Base-by-base conservation (phyloP, 2,113 vertebrate genomes). In the Cavia aperea region DNA sequence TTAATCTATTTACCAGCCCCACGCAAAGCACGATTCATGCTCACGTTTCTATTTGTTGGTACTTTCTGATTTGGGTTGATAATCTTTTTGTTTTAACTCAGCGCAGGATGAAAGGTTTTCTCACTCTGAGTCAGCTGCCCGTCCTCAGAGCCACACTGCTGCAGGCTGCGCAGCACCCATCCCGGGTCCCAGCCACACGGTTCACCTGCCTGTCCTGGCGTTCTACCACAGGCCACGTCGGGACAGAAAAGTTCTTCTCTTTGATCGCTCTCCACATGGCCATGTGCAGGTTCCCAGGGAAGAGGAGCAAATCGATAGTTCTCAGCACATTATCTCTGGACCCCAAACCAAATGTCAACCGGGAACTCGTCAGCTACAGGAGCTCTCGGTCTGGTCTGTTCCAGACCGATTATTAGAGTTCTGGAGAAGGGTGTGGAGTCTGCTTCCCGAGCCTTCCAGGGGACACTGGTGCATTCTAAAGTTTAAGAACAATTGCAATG, bases 111-210 rank as follows among this genome's bases (percentile, higher is more conserved):
- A 56, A 73, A 51, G 24, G 26, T 21, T 78, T 91, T 43, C 29
- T 66, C 78, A 58, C 5, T n/a, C 14, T 63, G 29, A 33, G 33
- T 58, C 39, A 36, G 58, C 86, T 11, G 24, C 46, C 46, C 8
- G 26, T 33, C 1, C 73, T 49, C 26, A 13, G 73, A 31, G 46
- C 46, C 46, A 29, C 13, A 4, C 43, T 49, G 43, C 56, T 63
- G 21, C 15, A 21, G 4, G 3, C 1, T 14, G 15, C 13, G 4
- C 11, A 7, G 11, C 66, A 15, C n/a, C 3, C 6, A 7, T 15
- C 8, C 77, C 24, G 12, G 6, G n/a, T 33, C 18, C 46, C n/a
- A 12, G 63, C 56, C 14, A 39, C 0, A n/a, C 49, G 16, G 16
- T 31, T 70, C 39, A 24, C 51, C 68, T 15, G 8, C 78, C 33